Percentiles rank a stretch among this genome's conserved stretches.
Conservation (phyloP, 92 coral and sea anemone species). For the Montipora capitata region DNA sequence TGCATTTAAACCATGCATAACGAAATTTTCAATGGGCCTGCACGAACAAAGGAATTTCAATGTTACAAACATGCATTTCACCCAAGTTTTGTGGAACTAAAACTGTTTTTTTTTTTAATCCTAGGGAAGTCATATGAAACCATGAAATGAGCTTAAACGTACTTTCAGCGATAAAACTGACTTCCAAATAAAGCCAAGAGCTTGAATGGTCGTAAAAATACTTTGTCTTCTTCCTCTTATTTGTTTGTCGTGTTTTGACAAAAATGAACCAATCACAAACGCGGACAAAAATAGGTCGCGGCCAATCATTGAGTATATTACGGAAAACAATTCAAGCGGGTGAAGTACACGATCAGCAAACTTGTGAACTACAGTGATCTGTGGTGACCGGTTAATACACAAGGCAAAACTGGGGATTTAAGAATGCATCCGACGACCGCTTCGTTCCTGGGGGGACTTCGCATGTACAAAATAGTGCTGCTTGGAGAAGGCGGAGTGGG, state of each 20-base stretch:
- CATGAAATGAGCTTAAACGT: no score
- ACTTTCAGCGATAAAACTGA: no score
- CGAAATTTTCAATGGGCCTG: no score
- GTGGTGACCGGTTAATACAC: not conserved
- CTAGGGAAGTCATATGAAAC: no score
- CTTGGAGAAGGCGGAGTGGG: conserved; percentile 88
- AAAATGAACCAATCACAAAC: conserved; percentile 23
- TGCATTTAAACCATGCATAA: no score
- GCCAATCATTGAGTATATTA: not conserved
- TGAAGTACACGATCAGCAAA: not conserved
- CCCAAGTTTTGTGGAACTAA: no score
- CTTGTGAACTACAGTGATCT: not conserved
- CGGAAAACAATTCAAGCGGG: conserved; percentile 2
- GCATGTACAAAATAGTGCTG: conserved; percentile 78
- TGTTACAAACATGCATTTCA: no score
- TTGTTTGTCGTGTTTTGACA: not conserved
- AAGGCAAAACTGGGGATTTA: not conserved
- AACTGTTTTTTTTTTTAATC: no score
- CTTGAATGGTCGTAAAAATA: not conserved
- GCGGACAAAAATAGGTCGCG: conserved; percentile 22
- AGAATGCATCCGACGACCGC: conserved; percentile 84
- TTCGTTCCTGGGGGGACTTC: conserved; percentile 76
- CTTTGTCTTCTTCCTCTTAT: not conserved
- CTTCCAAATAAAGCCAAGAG: conserved; percentile 15
- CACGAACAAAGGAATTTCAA: no score